Evolutionary conservation across 2,113 vertebrate genomes (phyloP), one percentile per base, ranked within the genome.

Genomic region (Ia io): DNA sequence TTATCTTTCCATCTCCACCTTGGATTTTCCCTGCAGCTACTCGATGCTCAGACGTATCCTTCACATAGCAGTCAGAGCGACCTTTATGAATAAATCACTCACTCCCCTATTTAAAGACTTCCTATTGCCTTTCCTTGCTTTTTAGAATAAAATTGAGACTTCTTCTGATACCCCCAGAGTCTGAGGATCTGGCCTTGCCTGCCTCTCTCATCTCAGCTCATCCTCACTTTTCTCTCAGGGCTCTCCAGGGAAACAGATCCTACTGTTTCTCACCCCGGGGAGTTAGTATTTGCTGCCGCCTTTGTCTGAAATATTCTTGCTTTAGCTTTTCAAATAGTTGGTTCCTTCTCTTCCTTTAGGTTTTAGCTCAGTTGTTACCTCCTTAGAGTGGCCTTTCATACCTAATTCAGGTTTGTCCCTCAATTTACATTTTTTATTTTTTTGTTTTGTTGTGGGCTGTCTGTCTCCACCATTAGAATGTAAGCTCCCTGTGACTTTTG

Each of bases 281-380:
- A 10, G 37, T 92, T 93, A 78, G 7, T 49, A 83, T 73, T 77
- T 82, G 28, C 69, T 30, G 1, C 44, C 23, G 69, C 10, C 78
- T 74, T 74, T 91, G 53, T 80, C n/a, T 88, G 89, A 76, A 80
- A 85, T 35, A 17, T 42, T 97, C 84, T 95, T 83, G 49, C 32
- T 30, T 37, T 17, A 84, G n/a, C 11, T 94, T 93, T 93, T 90
- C 44, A 78, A 53, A 44, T 74, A 70, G 23, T 16, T 89, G 40
- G 9, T 18, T 86, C 6, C 28, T 63, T 76, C 35, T 73, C 49
- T 53, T 61, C 67, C 59, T 91, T 49, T 25, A 65, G 53, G 30
- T 35, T 3, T 92, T 71, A 78, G 61, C n/a, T 89, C 16, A 59
- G 28, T 16, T 79, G 61, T 69, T 25, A 78, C 37, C 22, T 25